Percentiles rank a stretch among this genome's conserved stretches.
These are phyloP conservation scores for Leptoteleia sp. DNA, from an alignment of 1,140 invertebrate species.

Conservation along the genomic window DNA sequence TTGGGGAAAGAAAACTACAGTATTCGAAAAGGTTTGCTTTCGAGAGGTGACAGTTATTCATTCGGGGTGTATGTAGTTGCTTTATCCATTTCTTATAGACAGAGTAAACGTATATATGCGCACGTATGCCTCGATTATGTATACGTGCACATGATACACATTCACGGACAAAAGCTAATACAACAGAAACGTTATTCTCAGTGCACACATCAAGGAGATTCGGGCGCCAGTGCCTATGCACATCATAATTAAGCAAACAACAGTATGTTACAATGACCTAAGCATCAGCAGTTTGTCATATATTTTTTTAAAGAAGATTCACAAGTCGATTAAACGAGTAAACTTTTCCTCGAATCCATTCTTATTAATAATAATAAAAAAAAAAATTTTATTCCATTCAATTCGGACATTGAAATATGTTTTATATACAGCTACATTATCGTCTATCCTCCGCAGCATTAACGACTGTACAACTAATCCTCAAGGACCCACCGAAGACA, in stretches of 20 bases:
- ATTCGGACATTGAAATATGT: too few species aligned
- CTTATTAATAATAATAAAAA: too few species aligned
- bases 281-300: conserved; percentile 70
- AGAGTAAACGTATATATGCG: conserved; percentile 45
- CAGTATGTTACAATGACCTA: conserved; percentile 74
- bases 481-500: too few species aligned
- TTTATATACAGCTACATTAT: too few species aligned
- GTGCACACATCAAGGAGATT: conserved; percentile 77
- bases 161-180: conserved; percentile 78
- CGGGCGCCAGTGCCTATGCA: conserved; percentile 74
- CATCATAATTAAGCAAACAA: conserved; percentile 76
- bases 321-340: conserved; percentile 27
- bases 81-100: conserved; percentile 64
- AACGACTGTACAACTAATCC: too few species aligned
- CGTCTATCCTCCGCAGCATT: too few species aligned
- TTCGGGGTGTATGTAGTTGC: conserved; percentile 35
- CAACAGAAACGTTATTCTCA: conserved; percentile 77
- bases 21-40: conserved; percentile 51
- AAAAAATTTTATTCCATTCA: neutral
- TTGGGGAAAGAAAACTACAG: conserved; percentile 37
- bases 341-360: conserved; percentile 26
- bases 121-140: conserved; percentile 7
- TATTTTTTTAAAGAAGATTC: conserved; percentile 59
- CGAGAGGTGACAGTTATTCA: conserved; percentile 48
- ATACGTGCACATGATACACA: conserved; percentile 53